Evolutionary conservation across 1,140 invertebrate genomes (phyloP), one percentile per base, ranked within the genome.

Genomic region (Heliconius hewitsoni): DNA sequence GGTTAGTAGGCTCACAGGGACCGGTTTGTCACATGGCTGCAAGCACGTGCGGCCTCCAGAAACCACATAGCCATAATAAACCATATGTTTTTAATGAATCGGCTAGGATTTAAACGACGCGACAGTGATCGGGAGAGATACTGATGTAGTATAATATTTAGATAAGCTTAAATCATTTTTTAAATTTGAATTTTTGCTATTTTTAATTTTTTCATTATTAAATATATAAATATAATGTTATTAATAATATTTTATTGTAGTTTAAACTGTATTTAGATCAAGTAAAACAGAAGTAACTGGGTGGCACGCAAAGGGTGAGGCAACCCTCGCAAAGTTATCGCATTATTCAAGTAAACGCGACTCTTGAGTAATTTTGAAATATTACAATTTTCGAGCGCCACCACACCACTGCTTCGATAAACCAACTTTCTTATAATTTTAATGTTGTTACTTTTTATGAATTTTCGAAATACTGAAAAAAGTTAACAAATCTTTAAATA

Each of bases 361-460:
- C 91, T 93, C 91, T 90, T 94, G 92, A 94, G 92, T 94, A 94
- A 94, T 94, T 94, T 94, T 94, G 93, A 94, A 94, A 94, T 94
- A 94, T 94, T 93, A 94, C 93, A 93, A 93, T 93, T 93, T 92
- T 92, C 90, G 85, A 89, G 89, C 86, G 84, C 89, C 86, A 84
- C 87, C 83, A 80, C 30, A 30, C 30, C 83, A 86, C 82, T 76
- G 82, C 87, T 91, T 91, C 88, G 87, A 88, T 85, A 85, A 87
- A 87, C 71, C 70, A 82, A 82, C 71, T 82, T 81, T 79, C 77
- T 76, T 60, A 78, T 79, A 73, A 66, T 16, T 27, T 66, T 30
- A 30, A 11, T 13, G 11, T 66, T 66, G 23, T 66, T 27, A 66
- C 3, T 66, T 30, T n/a, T 66, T 30, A 23, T n/a, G 55, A 73